A percentile compares a stretch with the other conserved stretches of the same genome.
Conservation (phyloP, 2,888 invertebrate genomes). For the Trissolcus japonicus region DNA sequence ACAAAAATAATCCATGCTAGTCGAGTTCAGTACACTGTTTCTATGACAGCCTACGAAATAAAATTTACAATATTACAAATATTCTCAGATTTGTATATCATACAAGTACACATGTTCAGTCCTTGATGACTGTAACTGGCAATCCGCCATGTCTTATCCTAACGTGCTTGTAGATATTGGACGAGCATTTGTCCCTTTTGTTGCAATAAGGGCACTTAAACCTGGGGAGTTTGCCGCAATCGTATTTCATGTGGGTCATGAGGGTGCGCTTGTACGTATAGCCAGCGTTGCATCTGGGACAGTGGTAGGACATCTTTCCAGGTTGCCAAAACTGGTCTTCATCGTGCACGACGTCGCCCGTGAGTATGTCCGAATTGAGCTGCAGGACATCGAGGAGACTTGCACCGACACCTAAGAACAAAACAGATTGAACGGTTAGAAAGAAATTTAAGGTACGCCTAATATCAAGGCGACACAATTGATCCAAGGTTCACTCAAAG, state of each 20-base stretch:
- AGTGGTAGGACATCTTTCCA: conserved; percentile 70
- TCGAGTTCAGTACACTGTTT: background rate
- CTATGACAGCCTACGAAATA: too few relatives aligned
- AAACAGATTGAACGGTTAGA: conserved; percentile 47
- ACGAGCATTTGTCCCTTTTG: conserved; percentile 79
- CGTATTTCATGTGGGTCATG: conserved; percentile 76
- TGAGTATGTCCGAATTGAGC: conserved; percentile 60
- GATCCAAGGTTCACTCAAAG: too few relatives aligned
- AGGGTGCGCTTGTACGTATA: conserved; percentile 76
- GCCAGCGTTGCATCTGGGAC: conserved; percentile 74
- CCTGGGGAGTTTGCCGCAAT: conserved; percentile 76
- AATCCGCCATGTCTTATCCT: conserved; percentile 70
- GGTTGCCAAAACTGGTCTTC: conserved; percentile 65
- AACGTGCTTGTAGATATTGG: conserved; percentile 73
- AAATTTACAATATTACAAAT: background rate
- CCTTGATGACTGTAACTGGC: conserved; percentile 61
- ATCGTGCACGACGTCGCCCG: conserved; percentile 59
- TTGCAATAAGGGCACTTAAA: conserved; percentile 76
- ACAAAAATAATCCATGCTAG: background rate
- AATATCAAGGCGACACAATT: conserved; percentile 15
- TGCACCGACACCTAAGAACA: conserved; percentile 67
- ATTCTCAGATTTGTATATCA: conserved; percentile 11
- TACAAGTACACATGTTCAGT: too few relatives aligned
- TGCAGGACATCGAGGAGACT: conserved; percentile 63
- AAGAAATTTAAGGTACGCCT: conserved; percentile 5